Evolutionary conservation across 2,113 vertebrate genomes (phyloP), one percentile per base, ranked within the genome.

Genomic region (Tretioscincus oriximinensis): DNA sequence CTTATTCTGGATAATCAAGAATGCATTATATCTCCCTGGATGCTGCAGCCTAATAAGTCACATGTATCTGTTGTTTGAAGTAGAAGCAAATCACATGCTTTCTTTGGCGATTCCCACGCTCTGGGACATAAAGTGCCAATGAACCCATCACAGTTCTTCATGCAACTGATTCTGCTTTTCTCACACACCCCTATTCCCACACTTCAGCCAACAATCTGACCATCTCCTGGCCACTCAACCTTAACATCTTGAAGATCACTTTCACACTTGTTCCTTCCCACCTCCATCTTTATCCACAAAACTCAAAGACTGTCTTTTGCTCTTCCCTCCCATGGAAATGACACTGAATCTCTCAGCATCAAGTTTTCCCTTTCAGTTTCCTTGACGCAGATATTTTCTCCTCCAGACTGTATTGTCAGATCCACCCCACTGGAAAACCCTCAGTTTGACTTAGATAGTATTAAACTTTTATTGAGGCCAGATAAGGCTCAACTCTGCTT

Each of bases 21-120:
- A 70, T 28, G 58, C 14, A 8, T n/a, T n/a, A 29, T 35, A 29
- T 20, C 41, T 11, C 24, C 67, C 69, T 54, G 47, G 51, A 69
- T 31, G 12, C 22, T 77, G 14, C 29, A 24, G 45, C 18, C 22
- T 63, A 65, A 51, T 10, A 66, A 69, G 28, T 73, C 63, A 74
- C 41, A 51, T 54, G 58, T 14, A 51, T 41, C 69, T 4, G 64
- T n/a, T 22, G 11, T 28, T 35, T 49, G 61, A 81, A 71, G 61
- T 47, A 81, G 49, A 41, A 29, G 29, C 63, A 41, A 28, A n/a
- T 68, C 28, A 24, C 12, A 20, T 31, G 28, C 35, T 61, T 49
- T 31, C 35, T 28, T 77, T 51, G 24, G 16, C 61, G 20, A 54
- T 81, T 85, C 74, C 51, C 64, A 77, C 45, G n/a, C 84, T 85